Percentiles rank a stretch among this genome's conserved stretches.
These are phyloP conservation scores for Calliphora vomitoria DNA, from an alignment of 2,888 invertebrate genomes.

Conservation along the genomic window DNA sequence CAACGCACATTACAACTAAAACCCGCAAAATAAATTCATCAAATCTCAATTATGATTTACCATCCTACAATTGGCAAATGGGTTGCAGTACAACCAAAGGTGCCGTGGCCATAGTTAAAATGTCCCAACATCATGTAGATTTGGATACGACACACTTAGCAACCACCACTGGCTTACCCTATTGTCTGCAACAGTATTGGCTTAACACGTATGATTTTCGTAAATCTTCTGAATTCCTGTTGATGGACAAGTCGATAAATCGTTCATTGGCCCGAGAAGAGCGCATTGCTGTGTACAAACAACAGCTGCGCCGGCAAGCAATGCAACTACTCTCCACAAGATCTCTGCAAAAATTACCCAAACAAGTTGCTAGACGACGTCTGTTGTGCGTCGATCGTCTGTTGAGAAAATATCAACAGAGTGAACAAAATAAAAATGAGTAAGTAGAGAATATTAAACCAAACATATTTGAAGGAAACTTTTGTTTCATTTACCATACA, in stretches of 20 bases:
- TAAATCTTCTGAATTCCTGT: slow-evolving; percentile 44
- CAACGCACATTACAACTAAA: slow-evolving; percentile 60
- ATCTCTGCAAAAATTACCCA: slow-evolving; percentile 80
- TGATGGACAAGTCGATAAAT: slow-evolving; percentile 55
- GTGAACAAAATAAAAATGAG: slow-evolving; percentile 79
- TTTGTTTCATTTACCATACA: too few relatives aligned
- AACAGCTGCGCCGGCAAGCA: slow-evolving; percentile 82
- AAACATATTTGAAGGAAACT: too few relatives aligned
- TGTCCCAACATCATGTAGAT: slow-evolving; percentile 68
- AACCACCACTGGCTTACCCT: slow-evolving; percentile 75
- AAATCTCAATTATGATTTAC: slow-evolving; percentile 46
- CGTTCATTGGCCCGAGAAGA: slow-evolving; percentile 80
- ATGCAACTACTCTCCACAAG: slow-evolving; percentile 81
- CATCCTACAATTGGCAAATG: slow-evolving; percentile 55
- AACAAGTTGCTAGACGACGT: slow-evolving; percentile 80
- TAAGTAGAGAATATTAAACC: slow-evolving; percentile 73
- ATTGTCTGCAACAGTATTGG: slow-evolving; percentile 82
- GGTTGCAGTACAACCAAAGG: slow-evolving; percentile 69
- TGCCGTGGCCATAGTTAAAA: slow-evolving; percentile 72
- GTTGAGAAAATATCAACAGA: slow-evolving; percentile 80
- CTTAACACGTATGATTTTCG: slow-evolving; percentile 76
- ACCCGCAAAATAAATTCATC: slow-evolving; percentile 70
- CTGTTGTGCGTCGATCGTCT: slow-evolving; percentile 82
- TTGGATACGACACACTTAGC: slow-evolving; percentile 69
- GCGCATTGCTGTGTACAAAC: slow-evolving; percentile 82